phyloP scores from a whole-genome alignment of 2,113 vertebrate species.

The Meriones unguiculatus region DNA sequence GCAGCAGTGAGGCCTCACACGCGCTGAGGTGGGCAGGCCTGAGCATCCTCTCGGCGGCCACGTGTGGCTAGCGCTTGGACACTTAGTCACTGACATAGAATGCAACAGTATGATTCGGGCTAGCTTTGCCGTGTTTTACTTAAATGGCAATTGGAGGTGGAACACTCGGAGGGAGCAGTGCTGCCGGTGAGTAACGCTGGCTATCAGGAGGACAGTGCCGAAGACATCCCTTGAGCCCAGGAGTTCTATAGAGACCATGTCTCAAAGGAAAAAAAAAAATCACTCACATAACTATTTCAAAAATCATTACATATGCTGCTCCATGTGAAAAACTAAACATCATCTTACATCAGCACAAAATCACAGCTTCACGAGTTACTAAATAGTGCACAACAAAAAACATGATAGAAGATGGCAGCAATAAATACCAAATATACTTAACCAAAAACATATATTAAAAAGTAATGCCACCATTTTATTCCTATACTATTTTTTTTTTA shows the following conservation, averaged over 20 bases:
- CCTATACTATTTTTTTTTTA: background rate
- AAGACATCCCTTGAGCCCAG: background rate
- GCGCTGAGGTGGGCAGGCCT: background rate
- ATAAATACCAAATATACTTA: conserved; percentile 18
- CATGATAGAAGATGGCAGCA: background rate
- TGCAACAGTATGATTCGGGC: background rate
- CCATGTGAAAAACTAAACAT: conserved; percentile 5
- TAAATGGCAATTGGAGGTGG: background rate
- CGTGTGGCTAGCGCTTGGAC: background rate
- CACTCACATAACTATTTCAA: background rate
- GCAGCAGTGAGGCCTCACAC: background rate
- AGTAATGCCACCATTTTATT: background rate
- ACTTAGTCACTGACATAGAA: background rate
- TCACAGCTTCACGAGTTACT: background rate
- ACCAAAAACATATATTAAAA: background rate
- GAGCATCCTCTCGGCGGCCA: background rate
- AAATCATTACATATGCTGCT: background rate
- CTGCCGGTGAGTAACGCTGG: background rate
- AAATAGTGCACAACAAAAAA: background rate
- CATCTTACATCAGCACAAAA: background rate
- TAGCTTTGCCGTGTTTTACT: background rate
- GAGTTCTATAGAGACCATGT: background rate
- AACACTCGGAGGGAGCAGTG: too few relatives aligned
- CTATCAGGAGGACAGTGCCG: background rate
- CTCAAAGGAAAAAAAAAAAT: background rate